phyloP scores from a whole-genome alignment of 2,797 vertebrate genomes.

The Astyanax mexicanus region DNA sequence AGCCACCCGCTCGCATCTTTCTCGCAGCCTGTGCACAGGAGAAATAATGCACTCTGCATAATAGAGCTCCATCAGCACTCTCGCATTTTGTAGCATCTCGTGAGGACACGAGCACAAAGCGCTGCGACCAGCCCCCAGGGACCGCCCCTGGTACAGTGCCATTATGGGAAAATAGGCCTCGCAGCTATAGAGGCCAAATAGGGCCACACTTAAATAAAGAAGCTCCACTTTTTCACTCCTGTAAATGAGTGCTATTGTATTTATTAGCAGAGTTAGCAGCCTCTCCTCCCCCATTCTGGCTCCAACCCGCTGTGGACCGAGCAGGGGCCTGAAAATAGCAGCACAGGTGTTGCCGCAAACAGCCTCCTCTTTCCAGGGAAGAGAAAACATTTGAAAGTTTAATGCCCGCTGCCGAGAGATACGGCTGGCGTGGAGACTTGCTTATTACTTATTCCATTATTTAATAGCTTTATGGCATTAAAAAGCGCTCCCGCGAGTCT shows the following conservation, averaged over 20 bases:
- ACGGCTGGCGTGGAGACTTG: slow-evolving; percentile 60
- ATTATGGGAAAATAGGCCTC: slow-evolving; percentile 72
- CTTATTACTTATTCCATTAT: slow-evolving; percentile 68
- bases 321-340: slow-evolving; percentile 43
- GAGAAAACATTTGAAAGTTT: slow-evolving; percentile 44
- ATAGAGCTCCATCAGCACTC: slow-evolving; percentile 64
- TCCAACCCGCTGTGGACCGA: slow-evolving; percentile 11
- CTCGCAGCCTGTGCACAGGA: slow-evolving; percentile 52
- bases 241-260: slow-evolving; percentile 20
- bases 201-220: slow-evolving; percentile 74
- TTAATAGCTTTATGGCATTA: slow-evolving; percentile 62
- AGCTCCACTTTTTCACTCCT: slow-evolving; percentile 36
- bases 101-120: slow-evolving; percentile 52
- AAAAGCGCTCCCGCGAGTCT: slow-evolving; percentile 62
- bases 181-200: slow-evolving; percentile 73
- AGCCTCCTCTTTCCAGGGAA: slow-evolving; percentile 20
- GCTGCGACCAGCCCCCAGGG: slow-evolving; percentile 64
- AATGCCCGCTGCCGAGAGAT: slow-evolving; percentile 41
- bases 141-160: slow-evolving; percentile 66
- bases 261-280: slow-evolving; percentile 44
- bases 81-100: slow-evolving; percentile 5
- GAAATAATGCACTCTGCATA: slow-evolving; percentile 73
- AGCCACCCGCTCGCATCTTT: slow-evolving; percentile 53
- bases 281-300: background rate
- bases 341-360: slow-evolving; percentile 46